Evolutionary conservation across 2,888 invertebrate species (phyloP), one percentile per base, ranked within the genome.

Genomic region (Zygaena filipendulae): DNA sequence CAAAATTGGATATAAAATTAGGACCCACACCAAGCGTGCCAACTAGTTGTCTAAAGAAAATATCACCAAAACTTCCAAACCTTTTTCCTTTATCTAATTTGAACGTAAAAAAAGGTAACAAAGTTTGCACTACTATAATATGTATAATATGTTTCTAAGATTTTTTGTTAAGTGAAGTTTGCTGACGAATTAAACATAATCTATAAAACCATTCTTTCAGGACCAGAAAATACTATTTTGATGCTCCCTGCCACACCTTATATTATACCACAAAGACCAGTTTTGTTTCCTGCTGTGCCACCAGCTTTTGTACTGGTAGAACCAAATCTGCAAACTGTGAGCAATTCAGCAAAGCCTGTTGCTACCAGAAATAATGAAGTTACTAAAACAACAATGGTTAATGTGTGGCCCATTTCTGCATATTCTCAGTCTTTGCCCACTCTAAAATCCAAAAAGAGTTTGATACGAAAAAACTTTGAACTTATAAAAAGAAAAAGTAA

Each of bases 321-420:
- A 44, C 52, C 59, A 35, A 68, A 58, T 47, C 40, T 71, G 38
- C 70, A 68, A 43, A 33, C 63, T 30, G 25, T 69, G 14, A 70
- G 60, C 37, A 75, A 71, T 48, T 33, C 57, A 12, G 23, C 58
- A 21, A 47, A 63, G 37, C 61, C 68, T 29, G 49, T 64, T 37
- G 42, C 67, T 19, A 67, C 56, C 41, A 70, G 68, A 54, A 68
- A 51, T 39, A 57, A 38, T 40, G 61, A 79, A 43, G 59, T 67
- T 23, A 77, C 79, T 12, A 79, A 63, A 60, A 79, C 79, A 18
- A 79, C 79, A 18, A 79, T 72, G 74, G 79, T 79, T 16, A 79
- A 79, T 52, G 69, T 77, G 34, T 47, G 77, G 36, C 79, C 79
- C 13, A 75, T 79, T 61, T 67, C 79, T 23, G 79, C 79, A n/a